Base-by-base conservation (phyloP, 2,888 invertebrate genomes). In the Prosopocoilus inquinatus region DNA sequence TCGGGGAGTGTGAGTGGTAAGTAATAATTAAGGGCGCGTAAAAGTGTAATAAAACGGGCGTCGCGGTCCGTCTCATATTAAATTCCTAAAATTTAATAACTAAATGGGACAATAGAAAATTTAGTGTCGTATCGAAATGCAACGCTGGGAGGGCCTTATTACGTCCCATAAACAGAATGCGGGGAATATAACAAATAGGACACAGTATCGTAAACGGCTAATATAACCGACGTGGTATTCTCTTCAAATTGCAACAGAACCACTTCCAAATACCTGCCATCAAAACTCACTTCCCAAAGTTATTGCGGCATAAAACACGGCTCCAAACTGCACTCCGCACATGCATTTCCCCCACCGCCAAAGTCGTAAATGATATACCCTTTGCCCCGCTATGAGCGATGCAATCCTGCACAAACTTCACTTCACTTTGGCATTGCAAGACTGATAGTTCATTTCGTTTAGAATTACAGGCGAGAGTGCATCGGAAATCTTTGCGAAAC, bases 301-400 rank as follows among this genome's bases (percentile, higher is more conserved):
- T 76, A 76, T 76, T 71, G 72, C 73, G 69, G 70, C 71, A 75
- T 76, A 75, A 76, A 76, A 76, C 73, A 71, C 71, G 66, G 70
- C 72, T 74, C 74, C 70, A 75, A 75, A 75, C 75, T 76, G 75
- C 75, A 75, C 68, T 76, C 75, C 74, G 74, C 75, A 75, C 74
- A 75, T 75, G 75, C 75, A 75, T 71, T 71, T 74, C 70, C 70
- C 70, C 70, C 64, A 62, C 59, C 62, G 55, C 59, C 61, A 55
- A 67, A 72, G 71, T 74, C 74, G 72, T 73, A 73, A 73, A 73
- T 70, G 68, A 68, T 64, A 66, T 67, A 65, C 73, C 72, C 72
- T 70, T 72, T 68, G 71, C 71, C 71, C 72, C 74, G 67, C 69
- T 70, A 57, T 50, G 55, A 43, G 47, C 54, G 64, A 67, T 68